Conservation (phyloP, 2,113 vertebrate species). For the Ariopsis seemanni region DNA sequence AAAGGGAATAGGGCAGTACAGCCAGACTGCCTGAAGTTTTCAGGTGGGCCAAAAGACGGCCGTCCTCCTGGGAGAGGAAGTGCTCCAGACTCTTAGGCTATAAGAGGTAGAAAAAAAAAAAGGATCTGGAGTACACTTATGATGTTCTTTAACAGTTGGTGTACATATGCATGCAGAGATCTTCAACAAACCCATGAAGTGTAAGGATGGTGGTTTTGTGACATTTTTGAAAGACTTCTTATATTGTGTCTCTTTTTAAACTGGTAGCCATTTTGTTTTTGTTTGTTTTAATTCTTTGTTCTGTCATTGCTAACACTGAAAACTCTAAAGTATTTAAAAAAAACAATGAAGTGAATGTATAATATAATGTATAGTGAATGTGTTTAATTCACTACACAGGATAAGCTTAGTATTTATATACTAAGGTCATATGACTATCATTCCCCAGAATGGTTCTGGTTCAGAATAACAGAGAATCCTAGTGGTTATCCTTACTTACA, state of each 20-base stretch:
- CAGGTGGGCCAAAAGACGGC: slow-evolving; percentile 82
- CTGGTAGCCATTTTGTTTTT: no score
- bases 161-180: neutral
- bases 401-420: neutral
- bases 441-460: neutral
- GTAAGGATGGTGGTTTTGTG: neutral
- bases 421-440: neutral
- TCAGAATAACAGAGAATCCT: neutral
- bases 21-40: slow-evolving; percentile 74
- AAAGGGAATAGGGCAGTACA: slow-evolving; percentile 84
- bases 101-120: slow-evolving; percentile 34
- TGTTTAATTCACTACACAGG: no score
- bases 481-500: neutral
- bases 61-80: slow-evolving; percentile 90
- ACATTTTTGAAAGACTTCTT: no score
- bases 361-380: no score
- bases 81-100: slow-evolving; percentile 95
- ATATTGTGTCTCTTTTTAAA: no score
- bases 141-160: neutral
- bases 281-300: no score
- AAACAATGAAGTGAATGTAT: no score
- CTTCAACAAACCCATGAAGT: neutral
- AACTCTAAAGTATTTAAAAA: no score
- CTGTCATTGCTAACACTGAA: no score
- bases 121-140: neutral